Base-by-base conservation (phyloP, 2,888 invertebrate species). In the Boloria selene region DNA sequence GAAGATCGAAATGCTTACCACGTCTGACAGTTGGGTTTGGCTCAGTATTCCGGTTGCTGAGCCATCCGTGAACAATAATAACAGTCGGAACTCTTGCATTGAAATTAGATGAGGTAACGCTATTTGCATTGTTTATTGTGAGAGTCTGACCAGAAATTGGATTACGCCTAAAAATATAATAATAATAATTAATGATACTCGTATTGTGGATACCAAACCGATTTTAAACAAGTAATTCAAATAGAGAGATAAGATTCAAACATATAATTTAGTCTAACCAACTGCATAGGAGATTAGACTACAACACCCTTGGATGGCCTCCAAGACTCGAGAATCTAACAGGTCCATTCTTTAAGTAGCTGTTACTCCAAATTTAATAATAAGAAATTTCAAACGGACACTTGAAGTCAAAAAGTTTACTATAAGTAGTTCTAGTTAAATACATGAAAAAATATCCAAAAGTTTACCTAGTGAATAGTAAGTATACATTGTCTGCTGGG, bases 21-120 rank as follows among this genome's bases (percentile, higher is more conserved):
- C 38, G 1, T 6, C 54, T 79, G 26, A 83, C 73, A 47, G 73
- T 45, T 0, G 65, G 69, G 62, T 81, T 81, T 44, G 79, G 68
- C 5, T 59, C 64, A 18, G 75, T 75, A 60, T 74, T 72, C 3
- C 79, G 77, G 49, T 75, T 74, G 69, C 70, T 76, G 54, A 75
- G 79, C 81, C 81, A 83, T 13, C 83, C 83, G 62, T 84, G 84
- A 26, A 79, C 74, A 31, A 81, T 75, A 4, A 83, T 76, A 16
- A 77, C 78, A 0, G 76, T 68, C 0, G 76, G 79, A n/a, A 75
- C 74, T 47, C 64, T 73, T 1, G 69, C 71, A 4, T 60, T 54
- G 63, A 77, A 85, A 72, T 82, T 78, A 0, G 84, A 84, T 61
- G 66, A 72, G 49, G 73, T 69, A 14, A 84, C 69, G 4, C 77